Evolutionary conservation across 2,113 vertebrate genomes (phyloP), one percentile per base, ranked within the genome.

Genomic region (Helogale parvula): DNA sequence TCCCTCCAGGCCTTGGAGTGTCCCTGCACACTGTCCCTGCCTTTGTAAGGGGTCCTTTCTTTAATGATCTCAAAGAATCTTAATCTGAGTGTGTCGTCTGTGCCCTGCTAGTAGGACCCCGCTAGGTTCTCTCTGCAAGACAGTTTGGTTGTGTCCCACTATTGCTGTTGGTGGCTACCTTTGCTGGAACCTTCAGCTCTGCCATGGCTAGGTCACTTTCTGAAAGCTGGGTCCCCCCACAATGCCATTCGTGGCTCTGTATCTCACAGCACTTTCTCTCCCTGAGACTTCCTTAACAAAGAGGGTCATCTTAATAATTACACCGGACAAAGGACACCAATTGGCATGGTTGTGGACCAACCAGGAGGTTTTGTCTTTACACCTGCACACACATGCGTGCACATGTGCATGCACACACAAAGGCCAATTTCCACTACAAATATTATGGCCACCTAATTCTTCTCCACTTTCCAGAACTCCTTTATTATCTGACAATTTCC

Each of bases 231-330:
- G 21, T 14, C 5, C 69, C 63, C 14, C 2, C 27, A 10, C 19
- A 6, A 14, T n/a, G 33, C 33, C 7, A 3, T 15, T 6, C 19
- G 0, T 33, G 52, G 41, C 41, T 71, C 38, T 63, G 38, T 19
- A 12, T 21, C 60, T 68, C 94, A 15, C 25, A 12, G 21, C 0
- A 3, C 27, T 33, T 2, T 21, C 21, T 47, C 14, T 45, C 9
- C 35, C 16, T 17, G 11, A 15, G 17, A 11, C 47, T 69, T 16
- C 33, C 9, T 41, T 63, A 50, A 19, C 13, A 35, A 23, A 93
- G 11, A 90, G 13, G 19, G 21, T 2, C 16, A 12, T 72, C 3
- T 17, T 17, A 14, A 47, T 38, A 87, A 50, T 50, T 6, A 50
- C 12, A 47, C 9, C 2, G 35, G 45, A 72, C 60, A 87, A 57